A percentile compares a stretch with the other conserved stretches of the same genome.
Evolutionary conservation across 2,888 invertebrate species (phyloP).

Genomic region (Lycophotia porphyrea): DNA sequence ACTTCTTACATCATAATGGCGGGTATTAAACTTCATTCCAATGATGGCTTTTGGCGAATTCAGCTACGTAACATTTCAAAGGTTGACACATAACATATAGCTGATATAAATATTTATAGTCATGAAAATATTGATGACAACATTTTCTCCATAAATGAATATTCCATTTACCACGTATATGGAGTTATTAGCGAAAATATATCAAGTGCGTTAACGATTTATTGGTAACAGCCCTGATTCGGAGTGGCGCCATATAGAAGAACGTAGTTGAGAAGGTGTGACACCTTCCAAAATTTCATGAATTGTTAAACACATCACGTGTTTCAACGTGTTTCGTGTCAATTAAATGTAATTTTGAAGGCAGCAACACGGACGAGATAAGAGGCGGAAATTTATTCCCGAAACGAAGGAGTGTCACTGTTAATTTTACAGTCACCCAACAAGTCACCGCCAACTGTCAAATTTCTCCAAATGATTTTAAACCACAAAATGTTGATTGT

Average conservation of each 20-base stretch:
- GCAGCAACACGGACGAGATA: background rate
- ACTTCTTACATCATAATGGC: too few species aligned
- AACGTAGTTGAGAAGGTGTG: background rate
- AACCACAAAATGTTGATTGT: too few species aligned
- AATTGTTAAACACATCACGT: too few species aligned
- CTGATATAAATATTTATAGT: background rate
- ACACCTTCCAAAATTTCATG: too few species aligned
- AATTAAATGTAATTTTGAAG: background rate
- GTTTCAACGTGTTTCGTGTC: too few species aligned
- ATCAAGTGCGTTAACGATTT: slow-evolving; percentile 29
- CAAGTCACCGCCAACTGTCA: too few species aligned
- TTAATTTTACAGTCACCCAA: background rate
- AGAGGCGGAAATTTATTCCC: background rate
- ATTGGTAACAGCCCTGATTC: background rate
- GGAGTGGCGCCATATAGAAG: background rate
- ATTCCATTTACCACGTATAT: background rate
- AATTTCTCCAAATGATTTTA: too few species aligned
- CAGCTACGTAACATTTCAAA: background rate
- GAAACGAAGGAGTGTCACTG: background rate
- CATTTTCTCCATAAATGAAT: slow-evolving; percentile 29
- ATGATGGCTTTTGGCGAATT: slow-evolving; percentile 27
- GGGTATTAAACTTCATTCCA: background rate
- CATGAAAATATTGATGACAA: slow-evolving; percentile 42
- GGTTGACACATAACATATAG: background rate
- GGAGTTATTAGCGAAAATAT: slow-evolving; percentile 47